These are phyloP conservation scores for Pachymerium ferrugineum DNA, from an alignment of 2,888 invertebrate species.

Conservation along the genomic window DNA sequence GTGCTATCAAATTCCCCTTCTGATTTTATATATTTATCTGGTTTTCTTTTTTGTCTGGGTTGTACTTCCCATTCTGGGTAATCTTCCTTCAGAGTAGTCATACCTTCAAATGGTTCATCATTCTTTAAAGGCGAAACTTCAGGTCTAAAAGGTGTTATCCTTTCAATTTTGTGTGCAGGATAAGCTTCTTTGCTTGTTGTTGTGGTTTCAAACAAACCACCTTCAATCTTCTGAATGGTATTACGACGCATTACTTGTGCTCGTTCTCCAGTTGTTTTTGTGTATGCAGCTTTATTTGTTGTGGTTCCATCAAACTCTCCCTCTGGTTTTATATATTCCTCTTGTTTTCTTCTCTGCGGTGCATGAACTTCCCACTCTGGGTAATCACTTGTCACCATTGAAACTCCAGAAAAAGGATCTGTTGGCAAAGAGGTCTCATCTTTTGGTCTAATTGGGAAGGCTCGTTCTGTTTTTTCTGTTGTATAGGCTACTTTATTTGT, in stretches of 20 bases:
- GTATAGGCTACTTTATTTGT: background rate
- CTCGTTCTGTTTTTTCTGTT: background rate
- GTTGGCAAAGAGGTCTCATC: background rate
- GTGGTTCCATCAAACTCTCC: background rate
- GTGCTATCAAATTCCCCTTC: background rate
- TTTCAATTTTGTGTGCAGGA: background rate
- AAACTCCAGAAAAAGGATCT: background rate
- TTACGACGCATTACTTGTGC: background rate
- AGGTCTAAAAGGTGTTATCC: background rate
- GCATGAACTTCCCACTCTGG: background rate
- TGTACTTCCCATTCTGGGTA: slow-evolving; percentile 24
- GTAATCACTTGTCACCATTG: background rate
- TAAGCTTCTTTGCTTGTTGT: background rate
- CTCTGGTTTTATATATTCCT: background rate
- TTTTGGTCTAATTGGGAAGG: background rate
- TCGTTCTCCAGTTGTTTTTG: background rate
- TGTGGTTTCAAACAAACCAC: background rate
- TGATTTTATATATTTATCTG: background rate
- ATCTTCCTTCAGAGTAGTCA: background rate
- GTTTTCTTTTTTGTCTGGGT: background rate
- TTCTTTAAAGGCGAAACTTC: background rate
- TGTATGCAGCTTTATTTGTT: background rate
- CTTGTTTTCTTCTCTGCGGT: background rate
- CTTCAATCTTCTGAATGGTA: background rate
- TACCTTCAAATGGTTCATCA: background rate